These are phyloP conservation scores for Apteryx mantelli DNA, from an alignment of 2,113 vertebrate genomes.

Conservation along the genomic window DNA sequence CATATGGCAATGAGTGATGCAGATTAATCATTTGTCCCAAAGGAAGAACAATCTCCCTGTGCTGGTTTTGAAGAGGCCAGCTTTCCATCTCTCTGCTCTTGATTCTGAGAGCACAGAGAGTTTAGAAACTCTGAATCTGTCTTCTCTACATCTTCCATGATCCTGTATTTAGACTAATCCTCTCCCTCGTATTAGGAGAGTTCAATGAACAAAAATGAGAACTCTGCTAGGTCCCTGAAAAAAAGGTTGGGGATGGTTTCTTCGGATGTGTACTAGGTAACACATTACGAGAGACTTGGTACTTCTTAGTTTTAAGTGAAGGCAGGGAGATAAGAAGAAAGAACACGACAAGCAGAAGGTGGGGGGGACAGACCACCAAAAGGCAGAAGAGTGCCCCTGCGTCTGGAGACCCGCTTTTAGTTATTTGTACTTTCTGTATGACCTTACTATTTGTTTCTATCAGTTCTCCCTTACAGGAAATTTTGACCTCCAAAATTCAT, in stretches of 20 bases:
- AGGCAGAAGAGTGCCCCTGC: neutral
- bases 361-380: neutral
- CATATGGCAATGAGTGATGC: conserved; percentile 57
- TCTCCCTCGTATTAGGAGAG: neutral
- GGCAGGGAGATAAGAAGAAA: neutral
- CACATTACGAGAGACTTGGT: neutral
- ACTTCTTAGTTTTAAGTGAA: neutral
- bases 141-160: neutral
- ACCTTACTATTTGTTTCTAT: neutral
- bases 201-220: neutral
- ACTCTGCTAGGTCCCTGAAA: neutral
- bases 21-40: conserved; percentile 48
- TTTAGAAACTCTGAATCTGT: neutral
- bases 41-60: conserved; percentile 14
- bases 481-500: neutral
- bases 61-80: neutral
- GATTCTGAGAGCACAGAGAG: neutral
- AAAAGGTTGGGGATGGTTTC: neutral
- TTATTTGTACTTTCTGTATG: neutral
- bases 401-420: neutral
- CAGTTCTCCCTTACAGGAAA: neutral
- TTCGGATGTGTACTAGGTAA: neutral
- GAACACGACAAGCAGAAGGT: neutral
- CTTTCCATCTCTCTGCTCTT: neutral
- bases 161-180: neutral